A percentile compares a stretch with the other conserved stretches of the same genome.
These are phyloP conservation scores for Lamprotornis superbus DNA, from an alignment of 2,113 vertebrate species.

Conservation along the genomic window DNA sequence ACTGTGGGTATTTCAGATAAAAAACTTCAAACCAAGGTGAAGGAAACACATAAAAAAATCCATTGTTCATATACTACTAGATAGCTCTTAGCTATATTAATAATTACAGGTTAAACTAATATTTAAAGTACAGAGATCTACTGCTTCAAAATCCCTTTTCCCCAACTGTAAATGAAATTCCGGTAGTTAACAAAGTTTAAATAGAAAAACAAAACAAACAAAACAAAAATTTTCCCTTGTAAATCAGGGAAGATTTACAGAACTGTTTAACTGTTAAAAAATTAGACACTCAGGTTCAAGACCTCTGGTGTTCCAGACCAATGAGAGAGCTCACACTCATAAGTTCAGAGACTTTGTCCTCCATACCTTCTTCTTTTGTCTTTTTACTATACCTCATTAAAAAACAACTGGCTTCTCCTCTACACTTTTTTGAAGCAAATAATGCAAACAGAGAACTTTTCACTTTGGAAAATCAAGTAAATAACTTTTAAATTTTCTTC, in stretches of 20 bases:
- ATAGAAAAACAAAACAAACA: background rate
- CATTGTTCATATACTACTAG: background rate
- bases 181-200: background rate
- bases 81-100: background rate
- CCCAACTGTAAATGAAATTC: background rate
- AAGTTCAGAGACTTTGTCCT: background rate
- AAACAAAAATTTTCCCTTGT: background rate
- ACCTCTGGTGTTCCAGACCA: background rate
- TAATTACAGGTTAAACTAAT: background rate
- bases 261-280: background rate
- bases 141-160: background rate
- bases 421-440: background rate
- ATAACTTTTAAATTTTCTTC: background rate
- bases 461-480: background rate
- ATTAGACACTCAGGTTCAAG: background rate
- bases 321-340: background rate
- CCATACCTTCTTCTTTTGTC: background rate
- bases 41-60: background rate
- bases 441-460: background rate
- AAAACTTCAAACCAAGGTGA: background rate
- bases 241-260: background rate
- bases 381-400: background rate
- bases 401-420: background rate
- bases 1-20: background rate
- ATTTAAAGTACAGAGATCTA: background rate